Base-by-base conservation (phyloP, 2,888 invertebrate genomes). In the Synanthedon myopaeformis region DNA sequence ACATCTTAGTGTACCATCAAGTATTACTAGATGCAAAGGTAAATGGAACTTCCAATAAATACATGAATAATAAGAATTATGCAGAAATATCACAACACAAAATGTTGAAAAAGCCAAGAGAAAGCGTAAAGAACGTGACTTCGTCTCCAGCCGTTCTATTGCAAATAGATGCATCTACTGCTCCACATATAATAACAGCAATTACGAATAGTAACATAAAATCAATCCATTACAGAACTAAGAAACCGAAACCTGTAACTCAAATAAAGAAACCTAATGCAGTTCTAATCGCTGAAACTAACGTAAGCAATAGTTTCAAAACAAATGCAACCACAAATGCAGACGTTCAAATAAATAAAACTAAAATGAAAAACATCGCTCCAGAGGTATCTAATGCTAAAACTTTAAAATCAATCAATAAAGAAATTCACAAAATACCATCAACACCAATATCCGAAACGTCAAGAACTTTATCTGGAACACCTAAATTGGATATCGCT, bases 341-440 rank as follows among this genome's bases (percentile, higher is more conserved):
- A 23, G 65, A 67, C 56, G 53, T 59, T 1, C 63, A 70, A 55
- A 69, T 68, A 14, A 79, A 76, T 49, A 77, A 79, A 61, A 78
- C 78, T 4, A 80, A 75, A 64, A 67, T 69, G 55, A 80, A 77
- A 67, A 57, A 59, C 14, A 51, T 61, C 13, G 52, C 58, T 3
- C 56, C 65, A 4, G 74, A 79, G 49, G 82, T 79, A 60, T 67
- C 70, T 54, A 59, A 63, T 49, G 54, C 67, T 2, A 84, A 84
- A 67, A 62, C 73, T 28, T 63, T 86, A 49, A 89, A 88, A 62
- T 88, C 88, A 0, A 82, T 89, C 45, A 89, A 89, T 59, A 87
- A 84, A 63, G 89, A 89, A 69, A 89, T 88, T 57, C 87, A 88
- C 55, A 85, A 87, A 71, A 74, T 85, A 64, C 88, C 88, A 12